A percentile compares a stretch with the other conserved stretches of the same genome.
phyloP scores from a whole-genome alignment of 1,140 invertebrate genomes.

The Catajapyx aquilonaris region DNA sequence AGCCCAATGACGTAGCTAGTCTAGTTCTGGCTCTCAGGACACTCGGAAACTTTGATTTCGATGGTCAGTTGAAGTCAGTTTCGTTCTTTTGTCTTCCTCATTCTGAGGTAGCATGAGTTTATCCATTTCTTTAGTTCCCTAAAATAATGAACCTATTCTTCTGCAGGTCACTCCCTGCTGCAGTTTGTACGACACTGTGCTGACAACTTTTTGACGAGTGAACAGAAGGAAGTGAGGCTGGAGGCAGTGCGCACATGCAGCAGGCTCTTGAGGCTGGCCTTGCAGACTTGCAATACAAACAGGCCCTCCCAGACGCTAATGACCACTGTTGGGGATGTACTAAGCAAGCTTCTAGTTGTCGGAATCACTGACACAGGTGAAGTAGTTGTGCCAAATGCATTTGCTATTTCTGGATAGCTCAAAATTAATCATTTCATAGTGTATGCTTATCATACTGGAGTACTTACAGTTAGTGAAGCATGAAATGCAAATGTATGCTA shows the following conservation, averaged over 20 bases:
- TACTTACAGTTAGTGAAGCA: too few relatives aligned
- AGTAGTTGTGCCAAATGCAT: too few relatives aligned
- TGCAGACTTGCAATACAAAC: conserved; percentile 31
- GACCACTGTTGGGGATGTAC: conserved; percentile 67
- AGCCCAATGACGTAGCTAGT: conserved; percentile 48
- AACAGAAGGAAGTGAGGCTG: conserved; percentile 74
- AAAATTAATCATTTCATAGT: too few relatives aligned
- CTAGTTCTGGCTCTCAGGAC: conserved; percentile 84
- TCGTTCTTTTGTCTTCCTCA: background rate
- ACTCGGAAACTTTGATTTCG: conserved; percentile 89
- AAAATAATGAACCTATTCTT: background rate
- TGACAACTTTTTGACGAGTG: conserved; percentile 77
- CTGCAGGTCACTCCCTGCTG: conserved; percentile 60
- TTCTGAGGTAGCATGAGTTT: background rate
- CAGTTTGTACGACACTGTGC: conserved; percentile 84
- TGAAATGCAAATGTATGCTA: too few relatives aligned
- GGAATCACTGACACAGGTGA: conserved; percentile 79
- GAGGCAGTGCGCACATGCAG: conserved; percentile 90
- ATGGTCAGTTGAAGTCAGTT: conserved; percentile 25
- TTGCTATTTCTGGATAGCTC: too few relatives aligned
- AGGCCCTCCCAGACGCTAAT: conserved; percentile 54
- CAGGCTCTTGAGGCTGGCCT: conserved; percentile 58
- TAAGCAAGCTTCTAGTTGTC: conserved; percentile 73
- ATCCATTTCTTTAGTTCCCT: background rate
- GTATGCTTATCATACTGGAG: too few relatives aligned